Evolutionary conservation across 2,797 vertebrate species (phyloP).

Genomic region (Pterois miles): DNA sequence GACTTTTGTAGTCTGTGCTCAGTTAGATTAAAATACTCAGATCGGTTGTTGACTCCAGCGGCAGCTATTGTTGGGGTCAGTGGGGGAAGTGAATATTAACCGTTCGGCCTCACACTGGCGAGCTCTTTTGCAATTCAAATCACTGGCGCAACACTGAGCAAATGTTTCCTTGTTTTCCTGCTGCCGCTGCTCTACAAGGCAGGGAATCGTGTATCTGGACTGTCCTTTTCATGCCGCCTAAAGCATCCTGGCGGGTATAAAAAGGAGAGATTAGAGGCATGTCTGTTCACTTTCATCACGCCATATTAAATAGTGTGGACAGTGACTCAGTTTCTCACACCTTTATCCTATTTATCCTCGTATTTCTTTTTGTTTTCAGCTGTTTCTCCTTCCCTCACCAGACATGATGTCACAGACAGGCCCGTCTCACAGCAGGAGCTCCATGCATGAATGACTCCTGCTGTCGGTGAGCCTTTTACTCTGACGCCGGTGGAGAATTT

Average conservation of each 20-base stretch:
- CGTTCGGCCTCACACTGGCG: constrained; percentile 27
- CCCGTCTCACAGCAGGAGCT: constrained; percentile 19
- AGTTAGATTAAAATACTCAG: neutral
- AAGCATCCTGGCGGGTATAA: constrained; percentile 46
- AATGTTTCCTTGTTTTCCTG: constrained; percentile 68
- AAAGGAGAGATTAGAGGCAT: constrained; percentile 46
- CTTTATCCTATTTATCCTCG: constrained; percentile 23
- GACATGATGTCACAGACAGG: constrained; percentile 59
- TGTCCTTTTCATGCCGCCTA: constrained; percentile 49
- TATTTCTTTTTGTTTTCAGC: constrained; percentile 33
- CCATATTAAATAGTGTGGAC: constrained; percentile 26
- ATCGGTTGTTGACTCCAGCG: constrained; percentile 15
- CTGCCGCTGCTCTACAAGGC: constrained; percentile 34
- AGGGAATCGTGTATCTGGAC: constrained; percentile 52
- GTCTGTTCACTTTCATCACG: constrained; percentile 43
- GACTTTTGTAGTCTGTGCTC: constrained; percentile 8
- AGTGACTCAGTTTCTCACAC: constrained; percentile 38
- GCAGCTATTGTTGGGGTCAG: constrained; percentile 35
- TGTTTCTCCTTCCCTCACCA: constrained; percentile 26
- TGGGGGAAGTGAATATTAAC: constrained; percentile 34
- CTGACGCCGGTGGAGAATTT: constrained; percentile 20
- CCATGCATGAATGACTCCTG: constrained; percentile 13
- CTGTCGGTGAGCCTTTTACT: constrained; percentile 24
- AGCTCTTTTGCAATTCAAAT: constrained; percentile 80
- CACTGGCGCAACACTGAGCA: constrained; percentile 51